These are phyloP conservation scores for Theretra japonica DNA, from an alignment of 2,888 invertebrate species.

Conservation along the genomic window DNA sequence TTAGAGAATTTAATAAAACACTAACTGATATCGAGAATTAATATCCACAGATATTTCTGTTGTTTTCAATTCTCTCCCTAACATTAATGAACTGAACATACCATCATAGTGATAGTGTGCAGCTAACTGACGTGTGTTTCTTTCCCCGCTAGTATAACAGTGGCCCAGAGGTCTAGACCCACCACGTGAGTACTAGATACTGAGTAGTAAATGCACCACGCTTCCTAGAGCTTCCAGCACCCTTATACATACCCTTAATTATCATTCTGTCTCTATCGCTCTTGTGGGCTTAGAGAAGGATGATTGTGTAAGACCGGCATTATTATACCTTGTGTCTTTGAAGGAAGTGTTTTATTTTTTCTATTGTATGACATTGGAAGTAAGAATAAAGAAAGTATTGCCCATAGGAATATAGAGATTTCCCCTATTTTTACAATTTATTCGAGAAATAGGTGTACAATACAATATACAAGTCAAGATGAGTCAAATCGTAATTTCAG, in stretches of 20 bases:
- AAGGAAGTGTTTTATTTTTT: background rate
- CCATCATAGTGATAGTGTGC: constrained; percentile 40
- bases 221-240: constrained; percentile 35
- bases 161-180: constrained; percentile 83
- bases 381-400: background rate
- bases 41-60: background rate
- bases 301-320: constrained; percentile 9
- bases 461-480: too few relatives aligned
- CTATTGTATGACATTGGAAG: background rate
- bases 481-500: too few relatives aligned
- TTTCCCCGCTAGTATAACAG: constrained; percentile 81
- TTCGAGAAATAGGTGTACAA: too few relatives aligned
- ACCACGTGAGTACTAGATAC: constrained; percentile 78
- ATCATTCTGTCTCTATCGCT: constrained; percentile 21
- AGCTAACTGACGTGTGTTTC: constrained; percentile 70
- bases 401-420: background rate
- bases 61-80: constrained; percentile 12
- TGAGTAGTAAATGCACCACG: constrained; percentile 32
- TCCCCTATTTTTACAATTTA: too few relatives aligned
- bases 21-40: background rate
- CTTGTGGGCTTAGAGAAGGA: constrained; percentile 1
- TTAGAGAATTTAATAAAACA: background rate
- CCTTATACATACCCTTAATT: constrained; percentile 3
- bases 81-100: background rate
- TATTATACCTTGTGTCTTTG: too few relatives aligned